A percentile compares a stretch with the other conserved stretches of the same genome.
Conservation (phyloP, 2,113 vertebrate species). For the Noturus placidus region DNA sequence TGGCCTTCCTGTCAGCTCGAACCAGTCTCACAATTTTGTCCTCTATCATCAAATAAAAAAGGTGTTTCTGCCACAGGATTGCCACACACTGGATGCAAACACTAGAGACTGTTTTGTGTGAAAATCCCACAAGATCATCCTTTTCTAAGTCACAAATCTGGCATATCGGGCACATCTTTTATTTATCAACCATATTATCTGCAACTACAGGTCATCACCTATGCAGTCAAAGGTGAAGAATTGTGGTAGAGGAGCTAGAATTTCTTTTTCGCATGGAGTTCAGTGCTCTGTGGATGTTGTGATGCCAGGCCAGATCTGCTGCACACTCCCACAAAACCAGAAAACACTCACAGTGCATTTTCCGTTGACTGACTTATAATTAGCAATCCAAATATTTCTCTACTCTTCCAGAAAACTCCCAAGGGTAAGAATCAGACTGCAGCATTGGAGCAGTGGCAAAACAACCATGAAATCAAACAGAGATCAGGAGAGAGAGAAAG, state of each 20-base stretch:
- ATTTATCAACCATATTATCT: not conserved
- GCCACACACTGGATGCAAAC: not conserved
- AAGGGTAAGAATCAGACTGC: conserved; percentile 38
- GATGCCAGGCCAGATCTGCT: not conserved
- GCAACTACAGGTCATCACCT: not conserved
- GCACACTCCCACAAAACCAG: conserved; percentile 51
- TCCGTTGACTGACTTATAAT: conserved; percentile 64
- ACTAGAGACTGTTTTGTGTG: too few species aligned
- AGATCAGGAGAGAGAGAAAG: conserved; percentile 4
- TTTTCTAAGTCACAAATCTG: too few species aligned
- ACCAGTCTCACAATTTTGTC: not conserved
- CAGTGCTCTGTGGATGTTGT: not conserved
- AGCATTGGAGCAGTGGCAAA: conserved; percentile 23
- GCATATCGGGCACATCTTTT: too few species aligned
- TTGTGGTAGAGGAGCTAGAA: not conserved
- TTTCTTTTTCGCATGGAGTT: not conserved
- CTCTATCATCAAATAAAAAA: not conserved
- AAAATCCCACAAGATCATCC: too few species aligned
- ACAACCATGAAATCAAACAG: conserved; percentile 54
- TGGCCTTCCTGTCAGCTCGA: not conserved
- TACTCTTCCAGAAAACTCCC: conserved; percentile 51
- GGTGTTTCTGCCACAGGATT: not conserved
- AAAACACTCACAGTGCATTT: conserved; percentile 53
- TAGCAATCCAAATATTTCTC: conserved; percentile 57
- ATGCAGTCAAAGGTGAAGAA: not conserved